A percentile compares a stretch with the other conserved stretches of the same genome.
phyloP scores from a whole-genome alignment of 35 echinoderm and acorn worm genomes.

The Diadema setosum region DNA sequence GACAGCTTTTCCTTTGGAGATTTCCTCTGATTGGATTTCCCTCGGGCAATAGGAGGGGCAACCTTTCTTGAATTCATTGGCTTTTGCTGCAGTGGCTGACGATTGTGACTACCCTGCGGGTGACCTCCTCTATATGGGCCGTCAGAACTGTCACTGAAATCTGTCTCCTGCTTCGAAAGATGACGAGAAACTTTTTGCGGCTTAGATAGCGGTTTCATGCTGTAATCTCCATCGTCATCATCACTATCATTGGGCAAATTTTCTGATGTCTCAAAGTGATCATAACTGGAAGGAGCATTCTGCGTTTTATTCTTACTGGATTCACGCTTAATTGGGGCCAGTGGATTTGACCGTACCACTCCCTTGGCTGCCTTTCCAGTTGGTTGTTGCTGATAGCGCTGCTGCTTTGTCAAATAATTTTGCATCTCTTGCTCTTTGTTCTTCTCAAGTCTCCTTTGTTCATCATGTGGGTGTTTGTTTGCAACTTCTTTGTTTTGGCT shows the following conservation, averaged over 20 bases:
- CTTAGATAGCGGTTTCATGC: not conserved
- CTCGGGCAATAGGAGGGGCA: not conserved
- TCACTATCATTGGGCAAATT: not conserved
- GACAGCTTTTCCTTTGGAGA: constrained; percentile 24
- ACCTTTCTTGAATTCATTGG: not conserved
- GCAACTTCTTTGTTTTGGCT: not conserved
- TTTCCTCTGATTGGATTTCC: not conserved
- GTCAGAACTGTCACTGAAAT: not conserved
- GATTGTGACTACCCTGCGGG: not conserved
- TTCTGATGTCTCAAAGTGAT: constrained; percentile 29
- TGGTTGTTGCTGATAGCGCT: constrained; percentile 7
- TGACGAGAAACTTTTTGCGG: not conserved
- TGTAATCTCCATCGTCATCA: not conserved
- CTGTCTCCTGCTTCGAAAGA: not conserved
- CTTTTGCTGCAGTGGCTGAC: not conserved
- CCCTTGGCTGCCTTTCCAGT: not conserved
- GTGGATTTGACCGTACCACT: constrained; percentile 34
- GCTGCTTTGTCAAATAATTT: not conserved
- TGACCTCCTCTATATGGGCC: too few species aligned
- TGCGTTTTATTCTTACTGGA: not conserved
- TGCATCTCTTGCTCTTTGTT: constrained; percentile 14
- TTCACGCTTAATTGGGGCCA: constrained; percentile 60
- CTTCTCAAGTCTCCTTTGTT: constrained; percentile 14
- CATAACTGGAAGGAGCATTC: not conserved
- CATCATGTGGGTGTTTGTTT: not conserved